Base-by-base conservation (phyloP, 2,888 invertebrate genomes). In the Dasypolia templi region DNA sequence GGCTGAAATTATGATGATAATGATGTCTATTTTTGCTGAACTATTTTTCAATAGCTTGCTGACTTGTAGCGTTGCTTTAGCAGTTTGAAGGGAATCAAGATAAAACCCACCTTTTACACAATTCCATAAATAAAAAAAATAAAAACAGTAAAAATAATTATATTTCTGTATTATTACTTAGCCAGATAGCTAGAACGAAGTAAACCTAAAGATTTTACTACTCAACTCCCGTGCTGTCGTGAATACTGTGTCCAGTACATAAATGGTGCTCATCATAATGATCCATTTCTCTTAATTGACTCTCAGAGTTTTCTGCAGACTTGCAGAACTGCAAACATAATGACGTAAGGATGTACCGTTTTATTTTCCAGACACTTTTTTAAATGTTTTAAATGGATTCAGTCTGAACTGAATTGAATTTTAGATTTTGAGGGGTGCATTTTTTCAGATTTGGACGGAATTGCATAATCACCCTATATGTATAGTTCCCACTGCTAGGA, bases 201-300 rank as follows among this genome's bases (percentile, higher is more conserved):
- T 63, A 39, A 42, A 42, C 2, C 46, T 1, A 39, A 22, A 67
- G 39, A 62, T 69, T 62, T 35, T 53, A 32, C 61, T 46, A 49
- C 61, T 61, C n/a, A 49, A 12, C 32, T 35, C 42, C 5, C 1
- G 14, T 2, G 11, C 32, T 44, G 55, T 39, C 69, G 0, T n/a
- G 26, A 62, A 29, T 35, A 19, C 42, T 17, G 0, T 29, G 22
- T 49, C 32, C 49, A 26, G 32, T 6, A 49, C 56, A 22, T 81
- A 65, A 84, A 75, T 56, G 51, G 53, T 62, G n/a, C 61, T 74
- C 19, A 53, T 51, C 46, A 61, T 67, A 70, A 69, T 69, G 79
- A 64, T 70, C 75, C 83, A 70, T 82, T 79, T 82, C 51, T 69
- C 35, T 32, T 67, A 83, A 82, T 82, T 75, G 83, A 82, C 83